Evolutionary conservation across 2,113 vertebrate species (phyloP), one percentile per base, ranked within the genome.

Genomic region (Suncus etruscus): DNA sequence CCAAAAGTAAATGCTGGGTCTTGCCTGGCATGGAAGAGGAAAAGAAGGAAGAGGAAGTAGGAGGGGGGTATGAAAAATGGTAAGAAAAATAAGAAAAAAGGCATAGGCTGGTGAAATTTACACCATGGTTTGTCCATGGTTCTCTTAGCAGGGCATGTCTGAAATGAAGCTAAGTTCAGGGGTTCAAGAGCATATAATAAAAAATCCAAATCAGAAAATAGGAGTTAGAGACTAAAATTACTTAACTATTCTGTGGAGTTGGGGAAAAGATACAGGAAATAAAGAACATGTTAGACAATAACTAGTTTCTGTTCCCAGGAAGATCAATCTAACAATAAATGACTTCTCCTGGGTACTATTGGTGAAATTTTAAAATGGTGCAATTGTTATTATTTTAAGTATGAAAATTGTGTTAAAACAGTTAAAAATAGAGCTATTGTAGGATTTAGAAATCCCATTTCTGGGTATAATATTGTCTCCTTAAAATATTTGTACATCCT

Each of bases 111-210:
- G 72, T 69, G 16, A 39, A 80, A 89, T 82, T 90, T 39, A 74
- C 4, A 0, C 27, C 63, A 32, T 10, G 25, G 70, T 83, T 66
- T 84, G 25, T 73, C 58, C 48, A 16, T 39, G n/a, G 65, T 61
- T 70, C 16, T 18, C 16, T 48, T 82, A 63, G 61, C 22, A 6
- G 51, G n/a, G 45, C 66, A 29, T 39, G 39, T 39, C 39, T 39
- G 39, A 39, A 86, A 72, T 74, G 50, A 86, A 87, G 63, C 32
- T 51, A 93, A 90, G 66, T 74, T 68, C 20, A 61, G 11, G 77
- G 15, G n/a, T 24, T 12, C 15, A 79, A 84, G 80, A 45, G 47
- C 48, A 80, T 89, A 77, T 31, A 81, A 69, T 20, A 54, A 85
- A 88, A 87, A 77, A 2, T 29, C 14, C 61, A 68, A 66, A 32